Evolutionary conservation across 2,113 vertebrate genomes (phyloP).

Genomic region (Todiramphus chloris): DNA sequence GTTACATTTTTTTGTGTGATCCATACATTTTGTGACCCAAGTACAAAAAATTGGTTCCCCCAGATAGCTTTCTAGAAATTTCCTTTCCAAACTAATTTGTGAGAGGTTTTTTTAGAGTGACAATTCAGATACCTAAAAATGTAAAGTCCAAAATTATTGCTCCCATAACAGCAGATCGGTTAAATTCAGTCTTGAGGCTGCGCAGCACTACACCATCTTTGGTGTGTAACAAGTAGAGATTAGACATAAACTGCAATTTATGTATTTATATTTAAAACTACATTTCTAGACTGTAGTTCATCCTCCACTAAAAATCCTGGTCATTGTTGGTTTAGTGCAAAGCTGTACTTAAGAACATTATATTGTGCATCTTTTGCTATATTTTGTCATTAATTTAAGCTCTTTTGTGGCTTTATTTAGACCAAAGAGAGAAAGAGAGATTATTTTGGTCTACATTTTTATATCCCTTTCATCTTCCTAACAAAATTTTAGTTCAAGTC

Average conservation of each 20-base stretch:
- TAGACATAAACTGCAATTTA: not conserved
- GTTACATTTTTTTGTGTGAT: not conserved
- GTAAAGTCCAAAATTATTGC: not conserved
- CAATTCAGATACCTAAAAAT: slow-evolving; percentile 7
- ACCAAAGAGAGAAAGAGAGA: slow-evolving; percentile 42
- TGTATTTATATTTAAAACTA: not conserved
- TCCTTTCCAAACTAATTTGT: not conserved
- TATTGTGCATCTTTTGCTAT: slow-evolving; percentile 11
- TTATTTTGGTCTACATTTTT: slow-evolving; percentile 62
- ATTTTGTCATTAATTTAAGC: slow-evolving; percentile 48
- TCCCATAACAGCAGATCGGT: not conserved
- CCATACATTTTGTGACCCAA: not conserved
- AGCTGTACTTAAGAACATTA: slow-evolving; percentile 23
- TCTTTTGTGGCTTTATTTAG: slow-evolving; percentile 54
- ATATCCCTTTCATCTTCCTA: slow-evolving; percentile 50
- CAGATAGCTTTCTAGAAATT: not conserved
- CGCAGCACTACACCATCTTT: not conserved
- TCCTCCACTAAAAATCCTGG: not conserved
- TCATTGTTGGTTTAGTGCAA: not conserved
- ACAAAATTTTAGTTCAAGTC: slow-evolving; percentile 35
- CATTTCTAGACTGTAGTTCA: not conserved
- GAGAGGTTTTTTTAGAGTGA: slow-evolving; percentile 12
- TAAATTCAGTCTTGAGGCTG: not conserved
- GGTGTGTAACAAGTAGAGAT: not conserved
- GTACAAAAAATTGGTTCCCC: not conserved